Evolutionary conservation across 2,888 invertebrate species (phyloP), one percentile per base, ranked within the genome.

Genomic region (Seira ritae): DNA sequence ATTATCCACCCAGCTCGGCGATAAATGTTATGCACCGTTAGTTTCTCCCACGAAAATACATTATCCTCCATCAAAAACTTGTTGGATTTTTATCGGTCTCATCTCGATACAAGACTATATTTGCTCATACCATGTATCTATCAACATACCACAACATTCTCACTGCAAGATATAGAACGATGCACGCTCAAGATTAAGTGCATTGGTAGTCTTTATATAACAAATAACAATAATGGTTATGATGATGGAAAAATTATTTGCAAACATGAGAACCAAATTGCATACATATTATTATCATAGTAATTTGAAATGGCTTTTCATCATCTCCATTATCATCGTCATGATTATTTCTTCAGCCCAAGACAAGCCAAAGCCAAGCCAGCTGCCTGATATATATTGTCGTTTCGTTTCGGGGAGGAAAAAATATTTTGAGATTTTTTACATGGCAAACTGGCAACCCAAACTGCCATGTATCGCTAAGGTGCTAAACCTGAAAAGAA

Each of bases 11-110:
- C 65, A 67, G 68, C 42, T 66, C 31, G 24, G 23, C 23, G 68
- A 80, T 60, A 73, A 70, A 37, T 62, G 50, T 46, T 67, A 22
- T 68, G 50, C 42, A 68, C 80, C 80, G 80, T 80, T 80, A 80
- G 68, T 67, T 80, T 80, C 80, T 80, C 80, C 80, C 80, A 80
- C 80, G 80, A 80, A 80, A 73, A 80, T 73, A 72, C 72, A 79
- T 72, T 79, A 79, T 67, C 72, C 72, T 79, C 67, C 72, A 79
- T 67, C 79, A 73, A 17, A 46, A 50, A 80, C 80, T 73, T 68
- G 80, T 80, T 80, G 80, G 17, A 67, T 72, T 79, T 66, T 79
- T 78, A 70, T 78, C 71, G 62, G 73, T 74, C 50, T 74, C 67
- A 74, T 74, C 46, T 66, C 65, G n/a, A n/a, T n/a, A n/a, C n/a